phyloP scores from a whole-genome alignment of 2,113 vertebrate genomes.

The Chaetodon auriga region DNA sequence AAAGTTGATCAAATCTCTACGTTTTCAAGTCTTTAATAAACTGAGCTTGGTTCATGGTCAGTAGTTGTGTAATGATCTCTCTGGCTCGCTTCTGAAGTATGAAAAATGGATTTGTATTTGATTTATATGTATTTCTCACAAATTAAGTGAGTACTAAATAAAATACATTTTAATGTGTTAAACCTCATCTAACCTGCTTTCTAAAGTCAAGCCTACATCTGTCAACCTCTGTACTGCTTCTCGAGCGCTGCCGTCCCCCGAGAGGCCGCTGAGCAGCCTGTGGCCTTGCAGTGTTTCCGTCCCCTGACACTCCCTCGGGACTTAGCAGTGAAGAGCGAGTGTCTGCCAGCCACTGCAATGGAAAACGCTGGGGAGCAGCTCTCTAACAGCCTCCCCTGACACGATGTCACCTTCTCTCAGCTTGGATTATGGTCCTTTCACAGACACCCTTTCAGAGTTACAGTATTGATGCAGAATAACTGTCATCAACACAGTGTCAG shows the following conservation, averaged over 20 bases:
- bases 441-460: neutral
- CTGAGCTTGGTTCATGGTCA: no score
- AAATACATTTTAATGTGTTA: no score
- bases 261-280: neutral
- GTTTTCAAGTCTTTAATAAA: no score
- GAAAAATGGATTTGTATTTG: no score
- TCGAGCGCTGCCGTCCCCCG: neutral
- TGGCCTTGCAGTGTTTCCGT: neutral
- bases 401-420: neutral
- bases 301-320: neutral
- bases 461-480: neutral
- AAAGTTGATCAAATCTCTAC: no score
- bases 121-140: no score
- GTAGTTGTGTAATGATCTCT: no score
- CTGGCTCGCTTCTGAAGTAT: no score
- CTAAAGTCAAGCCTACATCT: neutral
- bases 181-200: neutral
- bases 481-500: neutral
- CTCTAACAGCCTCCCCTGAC: slow-evolving; percentile 11
- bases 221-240: neutral
- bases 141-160: no score
- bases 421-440: slow-evolving; percentile 1
- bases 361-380: neutral
- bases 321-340: neutral
- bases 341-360: neutral